These are phyloP conservation scores for Ammospiza caudacuta DNA, from an alignment of 2,113 vertebrate species.

Conservation along the genomic window DNA sequence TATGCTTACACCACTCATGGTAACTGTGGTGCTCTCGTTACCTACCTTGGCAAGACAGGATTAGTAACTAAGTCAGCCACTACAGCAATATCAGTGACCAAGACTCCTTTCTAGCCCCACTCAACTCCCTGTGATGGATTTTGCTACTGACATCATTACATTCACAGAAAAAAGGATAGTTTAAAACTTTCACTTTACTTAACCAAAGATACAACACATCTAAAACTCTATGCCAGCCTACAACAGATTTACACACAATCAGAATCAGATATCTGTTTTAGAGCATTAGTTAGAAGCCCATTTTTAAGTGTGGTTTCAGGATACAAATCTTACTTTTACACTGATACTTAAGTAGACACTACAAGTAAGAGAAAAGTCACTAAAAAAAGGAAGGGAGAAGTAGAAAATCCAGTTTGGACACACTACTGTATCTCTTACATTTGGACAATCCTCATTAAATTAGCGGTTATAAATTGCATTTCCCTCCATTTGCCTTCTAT, in stretches of 20 bases:
- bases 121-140: not conserved
- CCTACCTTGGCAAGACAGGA: not conserved
- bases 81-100: not conserved
- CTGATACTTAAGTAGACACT: not conserved
- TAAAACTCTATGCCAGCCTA: not conserved
- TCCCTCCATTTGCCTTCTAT: not conserved
- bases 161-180: not conserved
- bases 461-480: not conserved
- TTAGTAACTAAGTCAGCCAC: not conserved
- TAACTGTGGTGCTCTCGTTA: not conserved
- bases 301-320: not conserved
- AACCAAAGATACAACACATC: not conserved
- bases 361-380: not conserved
- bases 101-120: not conserved
- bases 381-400: not conserved
- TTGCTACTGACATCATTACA: not conserved
- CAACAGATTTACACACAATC: not conserved
- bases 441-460: not conserved
- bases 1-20: not conserved
- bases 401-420: not conserved
- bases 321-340: not conserved
- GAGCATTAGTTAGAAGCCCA: not conserved
- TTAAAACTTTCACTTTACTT: not conserved
- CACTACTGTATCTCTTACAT: not conserved
- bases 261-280: not conserved